Percentiles rank a stretch among this genome's conserved stretches.
Conservation (phyloP, 2,888 invertebrate species). For the Catotricha subobsoleta region DNA sequence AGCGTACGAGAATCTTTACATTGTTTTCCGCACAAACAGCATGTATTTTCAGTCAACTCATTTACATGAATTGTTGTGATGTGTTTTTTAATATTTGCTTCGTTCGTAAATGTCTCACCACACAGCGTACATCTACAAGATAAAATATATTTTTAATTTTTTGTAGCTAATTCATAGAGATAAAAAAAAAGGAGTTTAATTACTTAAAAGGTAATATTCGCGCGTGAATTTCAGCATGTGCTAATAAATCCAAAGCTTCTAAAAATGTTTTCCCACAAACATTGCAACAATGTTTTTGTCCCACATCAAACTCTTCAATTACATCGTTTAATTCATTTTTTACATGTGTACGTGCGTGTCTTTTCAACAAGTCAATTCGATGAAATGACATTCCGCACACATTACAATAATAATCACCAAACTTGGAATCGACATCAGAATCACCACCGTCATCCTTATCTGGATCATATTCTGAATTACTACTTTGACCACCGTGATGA, state of each 20-base stretch:
- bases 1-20: conserved; percentile 49
- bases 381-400: conserved; percentile 67
- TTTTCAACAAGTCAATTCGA: conserved; percentile 50
- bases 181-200: conserved; percentile 9
- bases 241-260: conserved; percentile 55
- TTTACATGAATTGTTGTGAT: conserved; percentile 39
- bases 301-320: conserved; percentile 13
- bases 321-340: conserved; percentile 11
- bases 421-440: conserved; percentile 39
- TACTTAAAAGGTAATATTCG: conserved; percentile 36
- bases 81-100: conserved; percentile 43
- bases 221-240: conserved; percentile 63
- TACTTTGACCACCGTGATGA: conserved; percentile 35
- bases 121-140: conserved; percentile 40
- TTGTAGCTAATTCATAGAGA: no score
- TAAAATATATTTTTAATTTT: no score
- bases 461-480: conserved; percentile 30
- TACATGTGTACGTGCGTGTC: conserved; percentile 41
- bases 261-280: conserved; percentile 63
- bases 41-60: conserved; percentile 44
- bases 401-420: conserved; percentile 44
- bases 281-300: conserved; percentile 47
- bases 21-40: conserved; percentile 45
- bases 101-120: conserved; percentile 43
- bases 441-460: conserved; percentile 32